These are phyloP conservation scores for Ophiothrix spiculata DNA, from an alignment of 35 echinoderm and acorn worm species.

Conservation along the genomic window DNA sequence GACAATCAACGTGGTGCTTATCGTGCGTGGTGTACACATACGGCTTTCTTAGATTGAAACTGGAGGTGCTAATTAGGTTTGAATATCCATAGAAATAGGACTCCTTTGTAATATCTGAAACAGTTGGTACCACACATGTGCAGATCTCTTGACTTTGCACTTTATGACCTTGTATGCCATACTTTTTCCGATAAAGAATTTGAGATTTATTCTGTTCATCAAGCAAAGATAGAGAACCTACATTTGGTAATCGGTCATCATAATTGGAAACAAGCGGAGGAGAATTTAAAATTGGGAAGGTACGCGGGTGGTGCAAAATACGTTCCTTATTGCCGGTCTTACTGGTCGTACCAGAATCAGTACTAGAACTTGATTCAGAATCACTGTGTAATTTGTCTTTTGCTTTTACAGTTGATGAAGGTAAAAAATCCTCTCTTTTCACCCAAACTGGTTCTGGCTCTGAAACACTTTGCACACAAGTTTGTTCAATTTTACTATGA, in stretches of 20 bases:
- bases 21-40: neutral
- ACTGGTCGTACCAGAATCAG: neutral
- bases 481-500: too few relatives aligned
- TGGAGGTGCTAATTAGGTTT: neutral
- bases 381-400: too few relatives aligned
- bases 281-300: neutral
- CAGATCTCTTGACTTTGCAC: neutral
- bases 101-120: neutral
- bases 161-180: neutral
- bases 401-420: too few relatives aligned
- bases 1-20: neutral
- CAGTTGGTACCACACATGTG: neutral
- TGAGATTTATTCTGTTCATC: too few relatives aligned
- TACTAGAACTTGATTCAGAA: neutral
- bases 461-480: too few relatives aligned
- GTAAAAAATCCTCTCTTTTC: too few relatives aligned
- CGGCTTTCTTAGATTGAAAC: neutral
- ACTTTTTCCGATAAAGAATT: too few relatives aligned
- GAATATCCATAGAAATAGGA: neutral
- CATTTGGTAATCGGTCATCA: neutral
- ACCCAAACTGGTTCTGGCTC: too few relatives aligned
- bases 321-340: neutral
- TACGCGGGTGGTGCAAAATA: neutral
- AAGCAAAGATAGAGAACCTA: neutral
- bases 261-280: neutral